Base-by-base conservation (phyloP, 1,140 invertebrate genomes). In the Brachionus angularis region DNA sequence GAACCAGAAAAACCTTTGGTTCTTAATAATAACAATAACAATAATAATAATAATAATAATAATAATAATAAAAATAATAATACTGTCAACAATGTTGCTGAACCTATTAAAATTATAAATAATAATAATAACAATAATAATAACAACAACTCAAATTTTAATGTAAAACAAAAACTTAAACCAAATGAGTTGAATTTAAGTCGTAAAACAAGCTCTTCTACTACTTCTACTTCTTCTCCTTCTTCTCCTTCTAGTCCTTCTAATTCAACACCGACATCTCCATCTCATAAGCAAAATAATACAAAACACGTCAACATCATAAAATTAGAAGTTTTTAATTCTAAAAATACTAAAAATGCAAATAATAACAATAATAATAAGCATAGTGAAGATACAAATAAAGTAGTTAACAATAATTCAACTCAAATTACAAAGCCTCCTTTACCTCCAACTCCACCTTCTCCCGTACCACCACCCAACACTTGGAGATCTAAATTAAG, bases 291-390 rank as follows among this genome's bases (percentile, higher is more conserved):
- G 12, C 23, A 18, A 18, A 58, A 58, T 18, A 12, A n/a, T n/a
- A n/a, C n/a, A n/a, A n/a, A n/a, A n/a, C n/a, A n/a, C n/a, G n/a
- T 18, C 7, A 58, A 58, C 14, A 5, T 58, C 1, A 58, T 58
- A 18, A 58, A 58, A 27, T 14, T 58, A 25, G 53, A 58, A 39
- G 53, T 58, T 7, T 21, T 58, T 3, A 58, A 58, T 18, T 58
- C 53, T 1, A 58, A 58, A 27, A 58, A 18, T 3, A 2, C n/a
- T 16, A 0, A 12, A 42, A 27, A 12, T 25, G 2, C 52, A 14
- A 4, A 4, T 16, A 55, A 1, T 39, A 33, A 36, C 25, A 39
- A 23, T 7, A 42, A 42, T 14, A 42, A 42, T 42, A 42, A 5
- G 10, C 3, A 5, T 14, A 42, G 5, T 42, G 39, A 3, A n/a